A percentile compares a stretch with the other conserved stretches of the same genome.
phyloP scores from a whole-genome alignment of 2,797 vertebrate species.

The Pelodytes ibericus region DNA sequence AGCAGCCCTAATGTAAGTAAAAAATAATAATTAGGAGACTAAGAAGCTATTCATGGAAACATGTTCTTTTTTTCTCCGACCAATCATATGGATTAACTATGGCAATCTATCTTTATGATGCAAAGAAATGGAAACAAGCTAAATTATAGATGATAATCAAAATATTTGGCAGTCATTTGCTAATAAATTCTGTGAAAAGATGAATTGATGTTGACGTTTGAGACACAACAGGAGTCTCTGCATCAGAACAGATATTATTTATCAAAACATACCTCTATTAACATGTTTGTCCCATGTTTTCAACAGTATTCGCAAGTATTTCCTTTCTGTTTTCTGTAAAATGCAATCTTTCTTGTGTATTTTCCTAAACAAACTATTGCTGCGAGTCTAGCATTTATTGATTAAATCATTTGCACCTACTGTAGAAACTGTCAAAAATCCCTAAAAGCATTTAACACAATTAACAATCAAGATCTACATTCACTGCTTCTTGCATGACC shows the following conservation, averaged over 20 bases:
- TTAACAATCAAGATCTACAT: neutral
- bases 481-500: neutral
- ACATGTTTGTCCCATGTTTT: neutral
- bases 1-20: no score
- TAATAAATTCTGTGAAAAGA: neutral
- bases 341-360: neutral
- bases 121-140: neutral
- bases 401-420: neutral
- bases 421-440: constrained; percentile 3
- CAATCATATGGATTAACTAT: neutral
- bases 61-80: neutral
- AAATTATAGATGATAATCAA: neutral
- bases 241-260: neutral
- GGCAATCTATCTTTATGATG: neutral
- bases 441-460: constrained; percentile 3
- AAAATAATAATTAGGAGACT: no score
- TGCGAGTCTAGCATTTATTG: neutral
- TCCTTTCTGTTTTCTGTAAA: neutral
- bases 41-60: no score
- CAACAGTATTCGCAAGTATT: neutral
- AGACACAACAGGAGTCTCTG: no score
- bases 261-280: neutral
- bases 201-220: neutral
- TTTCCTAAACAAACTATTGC: neutral
- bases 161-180: neutral